Conservation (phyloP, 1,140 invertebrate species). For the Drosophila oshimai region DNA sequence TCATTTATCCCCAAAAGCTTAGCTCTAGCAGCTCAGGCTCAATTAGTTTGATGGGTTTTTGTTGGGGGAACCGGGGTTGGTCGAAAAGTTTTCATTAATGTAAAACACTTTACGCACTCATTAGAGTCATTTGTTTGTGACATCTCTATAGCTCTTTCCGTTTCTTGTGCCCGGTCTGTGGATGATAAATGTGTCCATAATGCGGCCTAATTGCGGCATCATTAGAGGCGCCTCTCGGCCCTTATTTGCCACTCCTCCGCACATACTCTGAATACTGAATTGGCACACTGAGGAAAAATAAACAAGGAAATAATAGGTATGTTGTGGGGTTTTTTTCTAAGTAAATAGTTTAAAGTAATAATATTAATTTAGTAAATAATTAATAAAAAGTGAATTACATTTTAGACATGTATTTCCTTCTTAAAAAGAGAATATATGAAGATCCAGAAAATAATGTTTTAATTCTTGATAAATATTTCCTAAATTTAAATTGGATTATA, state of each 20-base stretch:
- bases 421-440: too few relatives aligned
- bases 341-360: too few relatives aligned
- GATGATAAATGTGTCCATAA: conserved; percentile 72
- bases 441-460: too few relatives aligned
- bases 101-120: conserved; percentile 43
- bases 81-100: conserved; percentile 46
- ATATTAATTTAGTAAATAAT: too few relatives aligned
- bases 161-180: background rate
- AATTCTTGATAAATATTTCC: too few relatives aligned
- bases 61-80: background rate
- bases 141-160: conserved; percentile 18
- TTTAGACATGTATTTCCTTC: too few relatives aligned
- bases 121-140: conserved; percentile 49
- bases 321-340: too few relatives aligned
- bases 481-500: too few relatives aligned
- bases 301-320: too few relatives aligned
- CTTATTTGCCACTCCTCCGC: conserved; percentile 29
- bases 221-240: conserved; percentile 46
- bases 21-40: conserved; percentile 16
- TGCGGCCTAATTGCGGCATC: conserved; percentile 69
- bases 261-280: conserved; percentile 27
- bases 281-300: conserved; percentile 1
- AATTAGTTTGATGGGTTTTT: conserved; percentile 41
- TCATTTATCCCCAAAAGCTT: conserved; percentile 31
- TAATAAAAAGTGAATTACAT: too few relatives aligned